Conservation (phyloP, 2,888 invertebrate species). For the Dysmachus trigonus region DNA sequence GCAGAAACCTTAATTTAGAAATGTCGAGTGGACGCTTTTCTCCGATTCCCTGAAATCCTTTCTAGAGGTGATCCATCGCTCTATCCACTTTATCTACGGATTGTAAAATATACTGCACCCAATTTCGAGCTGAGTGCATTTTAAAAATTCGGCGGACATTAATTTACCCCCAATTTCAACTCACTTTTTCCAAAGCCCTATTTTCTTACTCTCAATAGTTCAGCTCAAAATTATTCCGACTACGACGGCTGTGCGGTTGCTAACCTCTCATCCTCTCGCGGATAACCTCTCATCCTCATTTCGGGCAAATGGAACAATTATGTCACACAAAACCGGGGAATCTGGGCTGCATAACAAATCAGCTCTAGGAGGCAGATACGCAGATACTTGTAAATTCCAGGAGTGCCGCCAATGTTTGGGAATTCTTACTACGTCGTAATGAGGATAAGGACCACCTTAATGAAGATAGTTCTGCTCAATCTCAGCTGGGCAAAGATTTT, state of each 20-base stretch:
- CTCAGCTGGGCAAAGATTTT: constrained; percentile 9
- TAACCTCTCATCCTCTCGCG: neutral
- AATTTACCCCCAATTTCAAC: neutral
- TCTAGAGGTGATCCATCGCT: neutral
- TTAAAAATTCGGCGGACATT: neutral
- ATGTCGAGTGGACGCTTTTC: neutral
- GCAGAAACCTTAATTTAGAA: neutral
- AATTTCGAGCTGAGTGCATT: neutral
- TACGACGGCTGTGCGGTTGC: neutral
- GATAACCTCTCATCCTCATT: neutral
- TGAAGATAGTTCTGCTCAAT: constrained; percentile 23
- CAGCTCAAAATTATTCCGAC: neutral
- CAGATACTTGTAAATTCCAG: constrained; percentile 31
- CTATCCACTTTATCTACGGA: neutral
- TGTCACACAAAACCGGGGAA: constrained; percentile 23
- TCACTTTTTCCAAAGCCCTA: constrained; percentile 1
- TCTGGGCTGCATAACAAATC: constrained; percentile 38
- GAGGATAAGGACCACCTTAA: constrained; percentile 35
- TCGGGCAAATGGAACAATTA: constrained; percentile 24
- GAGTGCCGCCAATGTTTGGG: constrained; percentile 27
- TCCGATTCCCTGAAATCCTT: neutral
- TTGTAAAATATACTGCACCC: neutral
- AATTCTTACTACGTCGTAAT: constrained; percentile 23
- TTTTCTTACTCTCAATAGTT: neutral
- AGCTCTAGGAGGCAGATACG: constrained; percentile 15